A percentile compares a stretch with the other conserved stretches of the same genome.
Evolutionary conservation across 2,888 invertebrate species (phyloP).

Genomic region (Thymelicus lineola): DNA sequence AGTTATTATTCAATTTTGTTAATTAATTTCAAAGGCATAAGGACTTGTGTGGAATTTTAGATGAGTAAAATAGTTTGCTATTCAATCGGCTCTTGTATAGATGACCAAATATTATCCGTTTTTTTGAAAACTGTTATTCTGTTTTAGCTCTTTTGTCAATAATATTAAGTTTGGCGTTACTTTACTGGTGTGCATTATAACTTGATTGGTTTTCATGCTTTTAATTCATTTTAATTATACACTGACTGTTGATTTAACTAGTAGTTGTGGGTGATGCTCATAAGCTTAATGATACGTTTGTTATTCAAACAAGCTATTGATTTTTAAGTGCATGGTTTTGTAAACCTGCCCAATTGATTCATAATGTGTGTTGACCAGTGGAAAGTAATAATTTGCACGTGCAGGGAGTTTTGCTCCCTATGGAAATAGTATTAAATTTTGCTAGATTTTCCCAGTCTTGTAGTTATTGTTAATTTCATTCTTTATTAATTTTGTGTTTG

Average conservation of each 20-base stretch:
- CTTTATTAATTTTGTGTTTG: too few relatives aligned
- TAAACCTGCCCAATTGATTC: slow-evolving; percentile 13
- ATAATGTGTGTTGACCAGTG: slow-evolving; percentile 21
- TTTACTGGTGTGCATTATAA: slow-evolving; percentile 38
- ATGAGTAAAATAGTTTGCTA: not conserved
- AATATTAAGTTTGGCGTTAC: slow-evolving; percentile 5
- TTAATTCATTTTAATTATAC: slow-evolving; percentile 63
- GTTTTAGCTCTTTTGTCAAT: slow-evolving; percentile 9
- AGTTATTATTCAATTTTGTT: slow-evolving; percentile 22
- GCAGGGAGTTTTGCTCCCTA: too few relatives aligned
- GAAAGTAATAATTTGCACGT: slow-evolving; percentile 1
- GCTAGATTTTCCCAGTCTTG: not conserved
- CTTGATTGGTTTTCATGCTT: slow-evolving; percentile 55
- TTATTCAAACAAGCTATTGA: slow-evolving; percentile 43
- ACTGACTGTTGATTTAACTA: slow-evolving; percentile 58
- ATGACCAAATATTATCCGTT: not conserved
- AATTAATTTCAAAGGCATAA: slow-evolving; percentile 25
- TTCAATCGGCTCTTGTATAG: not conserved
- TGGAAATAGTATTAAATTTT: too few relatives aligned
- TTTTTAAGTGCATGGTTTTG: slow-evolving; percentile 48
- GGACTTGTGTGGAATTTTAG: not conserved
- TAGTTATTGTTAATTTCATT: too few relatives aligned
- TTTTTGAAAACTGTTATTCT: not conserved
- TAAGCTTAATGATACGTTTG: slow-evolving; percentile 58
- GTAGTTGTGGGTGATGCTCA: slow-evolving; percentile 53